Percentiles rank a stretch among this genome's conserved stretches.
Evolutionary conservation across 2,113 vertebrate species (phyloP).

Genomic region (Nettapus auritus): DNA sequence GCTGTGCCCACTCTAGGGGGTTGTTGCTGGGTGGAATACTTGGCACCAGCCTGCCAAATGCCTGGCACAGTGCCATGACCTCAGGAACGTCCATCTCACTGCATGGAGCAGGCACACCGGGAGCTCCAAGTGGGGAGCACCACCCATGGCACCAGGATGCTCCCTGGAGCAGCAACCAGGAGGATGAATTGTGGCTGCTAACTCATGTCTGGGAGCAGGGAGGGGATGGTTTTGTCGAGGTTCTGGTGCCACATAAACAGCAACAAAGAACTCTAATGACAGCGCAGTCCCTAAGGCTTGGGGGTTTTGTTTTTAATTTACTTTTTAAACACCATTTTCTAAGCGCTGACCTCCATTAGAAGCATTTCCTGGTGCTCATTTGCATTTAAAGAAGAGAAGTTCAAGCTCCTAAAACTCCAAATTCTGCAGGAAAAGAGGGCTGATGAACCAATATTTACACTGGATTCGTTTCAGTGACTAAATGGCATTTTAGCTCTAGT

Average conservation of each 20-base stretch:
- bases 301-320: background rate
- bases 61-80: too few species aligned
- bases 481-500: slow-evolving; percentile 20
- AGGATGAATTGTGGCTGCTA: background rate
- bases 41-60: background rate
- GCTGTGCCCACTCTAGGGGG: background rate
- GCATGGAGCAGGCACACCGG: too few species aligned
- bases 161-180: fast-evolving
- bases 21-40: background rate
- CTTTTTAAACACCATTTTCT: background rate
- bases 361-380: background rate
- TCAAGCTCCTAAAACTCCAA: slow-evolving; percentile 9
- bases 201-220: background rate
- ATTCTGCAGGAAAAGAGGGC: background rate
- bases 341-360: background rate
- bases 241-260: fast-evolving
- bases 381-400: background rate
- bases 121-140: background rate
- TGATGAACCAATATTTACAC: slow-evolving; percentile 50
- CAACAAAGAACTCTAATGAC: background rate
- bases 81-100: background rate
- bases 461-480: slow-evolving; percentile 11
- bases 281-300: background rate
- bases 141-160: background rate
- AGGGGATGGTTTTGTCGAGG: background rate